Conservation (phyloP, 2,888 invertebrate species). For the Drosophila anomalata region DNA sequence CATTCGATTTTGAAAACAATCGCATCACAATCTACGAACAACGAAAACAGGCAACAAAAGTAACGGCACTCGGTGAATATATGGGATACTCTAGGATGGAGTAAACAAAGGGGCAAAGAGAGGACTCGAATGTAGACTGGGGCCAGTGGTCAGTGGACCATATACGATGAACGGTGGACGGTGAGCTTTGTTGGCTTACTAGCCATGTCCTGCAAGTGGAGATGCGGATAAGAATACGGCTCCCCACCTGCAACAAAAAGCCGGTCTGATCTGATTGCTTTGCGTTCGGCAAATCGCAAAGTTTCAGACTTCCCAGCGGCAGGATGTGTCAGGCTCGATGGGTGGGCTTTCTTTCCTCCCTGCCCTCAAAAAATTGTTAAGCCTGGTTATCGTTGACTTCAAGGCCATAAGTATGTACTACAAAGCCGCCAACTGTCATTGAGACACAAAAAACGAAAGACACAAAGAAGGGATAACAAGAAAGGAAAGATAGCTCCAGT, state of each 20-base stretch:
- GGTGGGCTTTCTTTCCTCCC: not conserved
- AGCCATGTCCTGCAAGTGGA: slow-evolving; percentile 1
- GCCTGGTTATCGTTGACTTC: not conserved
- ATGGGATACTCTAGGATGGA: slow-evolving; percentile 22
- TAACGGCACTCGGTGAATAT: slow-evolving; percentile 66
- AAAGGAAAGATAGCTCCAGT: no score
- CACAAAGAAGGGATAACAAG: no score
- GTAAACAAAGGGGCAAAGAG: slow-evolving; percentile 38
- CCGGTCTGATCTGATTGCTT: not conserved
- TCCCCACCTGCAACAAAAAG: not conserved
- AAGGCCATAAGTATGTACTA: not conserved
- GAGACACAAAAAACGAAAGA: not conserved
- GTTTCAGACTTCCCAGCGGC: not conserved
- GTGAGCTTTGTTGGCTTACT: not conserved
- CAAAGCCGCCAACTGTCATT: not conserved
- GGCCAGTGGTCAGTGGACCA: not conserved
- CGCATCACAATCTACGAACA: slow-evolving; percentile 61
- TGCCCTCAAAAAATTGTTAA: not conserved
- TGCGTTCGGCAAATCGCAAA: not conserved
- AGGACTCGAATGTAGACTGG: not conserved
- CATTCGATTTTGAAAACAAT: slow-evolving; percentile 64
- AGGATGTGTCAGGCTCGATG: not conserved
- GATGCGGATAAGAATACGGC: slow-evolving; percentile 2
- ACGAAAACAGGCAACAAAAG: slow-evolving; percentile 51
- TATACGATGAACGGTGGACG: not conserved